Conservation (phyloP, 1,140 invertebrate genomes). For the Aricia agestis region DNA sequence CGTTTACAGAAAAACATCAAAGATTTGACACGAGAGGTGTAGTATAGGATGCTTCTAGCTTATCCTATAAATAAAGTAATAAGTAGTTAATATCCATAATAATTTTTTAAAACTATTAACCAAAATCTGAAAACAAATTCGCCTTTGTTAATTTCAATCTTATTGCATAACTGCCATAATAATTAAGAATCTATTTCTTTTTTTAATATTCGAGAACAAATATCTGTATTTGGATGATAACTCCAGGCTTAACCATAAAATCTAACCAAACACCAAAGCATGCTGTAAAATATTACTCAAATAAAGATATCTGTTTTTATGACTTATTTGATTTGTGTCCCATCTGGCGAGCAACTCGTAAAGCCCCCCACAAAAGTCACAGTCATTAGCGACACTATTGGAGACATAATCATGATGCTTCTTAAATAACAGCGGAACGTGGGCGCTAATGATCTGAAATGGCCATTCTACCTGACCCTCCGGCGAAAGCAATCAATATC, state of each 20-base stretch:
- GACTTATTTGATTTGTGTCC: neutral
- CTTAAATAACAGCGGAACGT: slow-evolving; percentile 6
- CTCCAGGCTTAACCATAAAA: neutral
- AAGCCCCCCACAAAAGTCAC: neutral
- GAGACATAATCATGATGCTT: neutral
- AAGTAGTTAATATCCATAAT: too few species aligned
- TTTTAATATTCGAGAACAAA: neutral
- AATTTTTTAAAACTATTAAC: too few species aligned
- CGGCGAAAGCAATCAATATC: neutral
- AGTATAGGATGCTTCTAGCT: too few species aligned
- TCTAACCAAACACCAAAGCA: neutral
- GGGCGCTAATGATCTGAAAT: slow-evolving; percentile 7
- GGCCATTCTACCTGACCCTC: neutral
- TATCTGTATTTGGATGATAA: neutral
- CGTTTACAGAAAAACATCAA: too few species aligned
- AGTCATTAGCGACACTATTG: neutral
- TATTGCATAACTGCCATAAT: too few species aligned
- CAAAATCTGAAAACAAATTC: too few species aligned
- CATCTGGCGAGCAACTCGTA: neutral
- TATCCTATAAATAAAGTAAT: too few species aligned
- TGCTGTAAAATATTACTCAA: neutral
- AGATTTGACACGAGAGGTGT: too few species aligned
- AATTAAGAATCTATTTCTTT: too few species aligned
- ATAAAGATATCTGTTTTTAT: neutral
- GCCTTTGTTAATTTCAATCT: too few species aligned